Evolutionary conservation across 2,797 vertebrate species (phyloP).

Genomic region (Spheniscus humboldti): DNA sequence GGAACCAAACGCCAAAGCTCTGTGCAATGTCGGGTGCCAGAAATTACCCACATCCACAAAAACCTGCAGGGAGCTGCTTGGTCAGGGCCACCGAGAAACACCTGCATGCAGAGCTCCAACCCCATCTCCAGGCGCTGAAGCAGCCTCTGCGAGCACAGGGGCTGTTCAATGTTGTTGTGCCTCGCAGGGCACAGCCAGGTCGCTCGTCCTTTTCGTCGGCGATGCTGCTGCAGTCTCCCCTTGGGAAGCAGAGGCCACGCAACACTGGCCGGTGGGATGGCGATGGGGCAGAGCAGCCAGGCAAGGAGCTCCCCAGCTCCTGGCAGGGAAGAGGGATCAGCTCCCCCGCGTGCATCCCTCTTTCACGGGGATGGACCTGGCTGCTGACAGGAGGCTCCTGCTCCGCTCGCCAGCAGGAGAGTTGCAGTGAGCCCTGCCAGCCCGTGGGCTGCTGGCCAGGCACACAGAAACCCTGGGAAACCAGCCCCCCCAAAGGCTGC

Average conservation of each 20-base stretch:
- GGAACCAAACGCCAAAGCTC: not conserved
- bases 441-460: not conserved
- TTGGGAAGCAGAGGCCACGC: not conserved
- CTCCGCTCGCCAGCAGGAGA: not conserved
- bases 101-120: not conserved
- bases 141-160: not conserved
- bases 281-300: not conserved
- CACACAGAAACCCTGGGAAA: not conserved
- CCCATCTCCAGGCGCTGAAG: not conserved
- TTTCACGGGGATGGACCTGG: not conserved
- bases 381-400: not conserved
- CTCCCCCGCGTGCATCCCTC: no score
- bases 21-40: not conserved
- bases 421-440: not conserved
- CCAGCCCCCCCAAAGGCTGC: not conserved
- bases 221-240: not conserved
- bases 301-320: not conserved
- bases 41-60: not conserved
- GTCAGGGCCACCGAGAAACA: not conserved
- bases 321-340: not conserved
- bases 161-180: accelerated
- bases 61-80: not conserved
- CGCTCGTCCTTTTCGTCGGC: no score
- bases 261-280: not conserved
- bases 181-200: not conserved